phyloP scores from a whole-genome alignment of 2,888 invertebrate species.

The Plagodis dolabraria region DNA sequence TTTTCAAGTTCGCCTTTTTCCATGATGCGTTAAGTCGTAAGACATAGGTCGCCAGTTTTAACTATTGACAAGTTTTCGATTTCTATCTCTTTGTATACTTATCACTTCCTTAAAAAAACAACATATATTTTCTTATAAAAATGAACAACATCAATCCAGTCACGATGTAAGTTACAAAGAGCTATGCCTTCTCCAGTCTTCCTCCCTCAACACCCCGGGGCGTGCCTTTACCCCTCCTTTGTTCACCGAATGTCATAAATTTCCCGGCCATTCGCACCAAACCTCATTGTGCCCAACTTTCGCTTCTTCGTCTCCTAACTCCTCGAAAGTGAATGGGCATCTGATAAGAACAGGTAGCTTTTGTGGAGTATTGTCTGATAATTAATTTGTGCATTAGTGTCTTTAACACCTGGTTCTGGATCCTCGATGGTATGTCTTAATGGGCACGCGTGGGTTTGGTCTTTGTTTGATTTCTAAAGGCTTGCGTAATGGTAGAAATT shows the following conservation, averaged over 20 bases:
- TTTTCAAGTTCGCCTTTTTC: no score
- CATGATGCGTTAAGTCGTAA: no score
- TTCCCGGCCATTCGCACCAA: constrained; percentile 21
- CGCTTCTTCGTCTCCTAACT: constrained; percentile 37
- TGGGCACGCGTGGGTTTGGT: constrained; percentile 40
- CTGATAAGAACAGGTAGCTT: constrained; percentile 57
- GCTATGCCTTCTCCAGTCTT: constrained; percentile 1
- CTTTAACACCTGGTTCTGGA: constrained; percentile 53
- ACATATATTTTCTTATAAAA: no score
- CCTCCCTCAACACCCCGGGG: constrained; percentile 10
- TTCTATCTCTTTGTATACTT: no score
- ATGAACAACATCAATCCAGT: background rate
- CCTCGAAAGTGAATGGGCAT: constrained; percentile 57
- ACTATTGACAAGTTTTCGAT: no score
- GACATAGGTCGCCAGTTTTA: no score
- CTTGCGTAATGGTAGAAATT: constrained; percentile 21
- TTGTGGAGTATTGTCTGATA: constrained; percentile 65
- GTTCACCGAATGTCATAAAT: constrained; percentile 26
- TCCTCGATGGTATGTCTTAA: constrained; percentile 43
- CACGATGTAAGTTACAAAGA: background rate
- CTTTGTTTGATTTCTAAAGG: constrained; percentile 42
- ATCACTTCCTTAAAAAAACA: no score
- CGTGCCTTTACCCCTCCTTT: constrained; percentile 24
- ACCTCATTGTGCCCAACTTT: constrained; percentile 51
- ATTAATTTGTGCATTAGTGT: constrained; percentile 77